Base-by-base conservation (phyloP, 2,888 invertebrate species). In the Brassicogethes aeneus region DNA sequence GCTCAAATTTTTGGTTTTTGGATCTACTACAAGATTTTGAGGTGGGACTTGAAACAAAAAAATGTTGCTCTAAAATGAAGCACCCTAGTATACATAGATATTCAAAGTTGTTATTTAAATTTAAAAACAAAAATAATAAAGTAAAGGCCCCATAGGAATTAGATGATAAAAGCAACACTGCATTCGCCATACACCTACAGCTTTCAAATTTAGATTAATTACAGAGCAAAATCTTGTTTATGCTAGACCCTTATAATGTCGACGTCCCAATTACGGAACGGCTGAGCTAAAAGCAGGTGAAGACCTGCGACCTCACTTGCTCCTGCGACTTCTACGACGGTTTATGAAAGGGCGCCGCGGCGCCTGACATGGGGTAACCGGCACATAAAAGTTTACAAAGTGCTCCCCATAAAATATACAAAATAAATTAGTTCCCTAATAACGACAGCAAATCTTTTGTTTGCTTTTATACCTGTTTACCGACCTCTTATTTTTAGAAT, bases 181-280 rank as follows among this genome's bases (percentile, higher is more conserved):
- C 29, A n/a, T n/a, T n/a, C 23, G 23, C 10, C 23, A 23, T 23
- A 7, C 10, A 38, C 33, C 3, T 34, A 29, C 14, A 40, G 15
- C 36, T 37, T 36, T 40, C 36, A 40, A 16, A 40, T 40, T 36
- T 40, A 40, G 14, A 37, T 40, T 37, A 37, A 37, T 40, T 40
- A 39, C 15, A n/a, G 15, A 34, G 16, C 39, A 10, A 34, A 39
- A 39, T 39, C 34, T 39, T 34, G 34, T 39, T 39, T 39, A 39
- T 16, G 34, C 15, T 29, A 35, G 34, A 29, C 39, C 34, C 39
- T 34, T 13, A 29, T 39, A 39, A 34, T 34, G 34, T 29, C 17
- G 14, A 15, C 15, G 10, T 35, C 34, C 39, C 39, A 39, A 39
- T 39, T 39, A 39, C 7, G 32, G 10, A 15, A 35, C 37, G 37